These are phyloP conservation scores for Drosophila nr. fundita DNA, from an alignment of 2,888 invertebrate species.

Conservation along the genomic window DNA sequence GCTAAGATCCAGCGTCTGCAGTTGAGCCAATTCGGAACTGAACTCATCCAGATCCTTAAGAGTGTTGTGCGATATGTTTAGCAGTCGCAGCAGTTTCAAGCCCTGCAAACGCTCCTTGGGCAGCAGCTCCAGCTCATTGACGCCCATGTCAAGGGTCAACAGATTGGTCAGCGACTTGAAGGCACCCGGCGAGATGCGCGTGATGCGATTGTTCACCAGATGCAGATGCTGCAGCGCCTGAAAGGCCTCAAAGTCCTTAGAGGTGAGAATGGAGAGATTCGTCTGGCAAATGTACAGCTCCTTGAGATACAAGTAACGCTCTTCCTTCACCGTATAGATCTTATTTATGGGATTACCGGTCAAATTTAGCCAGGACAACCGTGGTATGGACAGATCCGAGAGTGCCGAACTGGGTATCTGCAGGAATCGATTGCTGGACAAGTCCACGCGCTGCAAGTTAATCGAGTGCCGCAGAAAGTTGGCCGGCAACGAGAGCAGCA, in stretches of 20 bases:
- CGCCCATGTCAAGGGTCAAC: conserved; percentile 91
- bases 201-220: conserved; percentile 90
- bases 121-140: conserved; percentile 92
- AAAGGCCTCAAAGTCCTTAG: conserved; percentile 94
- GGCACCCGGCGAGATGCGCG: conserved; percentile 93
- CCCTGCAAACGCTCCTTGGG: conserved; percentile 94
- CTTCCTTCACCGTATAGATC: conserved; percentile 89
- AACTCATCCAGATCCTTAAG: conserved; percentile 93
- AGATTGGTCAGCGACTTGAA: conserved; percentile 92
- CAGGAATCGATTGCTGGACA: conserved; percentile 91
- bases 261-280: conserved; percentile 92
- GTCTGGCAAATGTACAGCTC: conserved; percentile 92
- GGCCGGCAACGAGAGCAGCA: conserved; percentile 90
- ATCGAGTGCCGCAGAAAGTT: conserved; percentile 92
- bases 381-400: conserved; percentile 90
- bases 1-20: conserved; percentile 93
- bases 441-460: conserved; percentile 90
- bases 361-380: conserved; percentile 91
- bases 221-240: conserved; percentile 91
- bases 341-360: conserved; percentile 92
- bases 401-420: conserved; percentile 91
- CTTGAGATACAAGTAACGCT: conserved; percentile 91
- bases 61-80: conserved; percentile 94
- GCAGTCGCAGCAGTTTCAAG: conserved; percentile 88
- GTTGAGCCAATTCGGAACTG: conserved; percentile 90